Base-by-base conservation (phyloP, 1,140 invertebrate species). In the Akabosia matsudoensis region DNA sequence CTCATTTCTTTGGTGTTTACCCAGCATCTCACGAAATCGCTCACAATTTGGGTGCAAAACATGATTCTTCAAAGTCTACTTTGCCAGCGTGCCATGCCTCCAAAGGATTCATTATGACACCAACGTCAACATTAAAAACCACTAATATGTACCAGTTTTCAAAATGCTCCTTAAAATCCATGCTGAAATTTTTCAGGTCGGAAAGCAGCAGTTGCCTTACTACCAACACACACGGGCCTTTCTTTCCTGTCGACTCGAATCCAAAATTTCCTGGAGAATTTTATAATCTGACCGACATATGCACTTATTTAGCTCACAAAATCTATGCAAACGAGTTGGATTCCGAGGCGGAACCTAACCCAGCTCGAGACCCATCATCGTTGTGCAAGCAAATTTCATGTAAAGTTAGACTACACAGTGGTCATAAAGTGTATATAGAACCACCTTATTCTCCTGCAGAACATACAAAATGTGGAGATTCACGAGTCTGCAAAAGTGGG, bases 311-410 rank as follows among this genome's bases (percentile, higher is more conserved):
- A 4, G 61, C 54, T 7, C 7, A 45, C 4, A 30, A 67, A 67
- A 30, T 3, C 28, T 7, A 30, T 31, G 28, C 61, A 67, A 45
- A 67, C 31, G 61, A 67, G 31, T 24, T 67, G 2, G 24, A 14
- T 45, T 7, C 18, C 7, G 18, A 61, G 54, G 14, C 54, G 13
- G 4, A 67, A 30, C 24, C 31, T 30, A 67, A 67, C 31, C 61
- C 30, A 4, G 28, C 10, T 28, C 28, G 31, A 10, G 24, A 28
- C n/a, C 26, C 24, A 10, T 28, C 24, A 4, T 67, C 24, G 7
- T n/a, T 67, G 61, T 67, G 61, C 61, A 67, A 31, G 22, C 61
- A 67, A 67, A 28, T 67, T 30, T 67, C 61, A 7, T 67, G 61
- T 31, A 30, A 30, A 67, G 10, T 30, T 30, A 67, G 7, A 13